Evolutionary conservation across 2,797 vertebrate genomes (phyloP).

Genomic region (Lacerta viridis): DNA sequence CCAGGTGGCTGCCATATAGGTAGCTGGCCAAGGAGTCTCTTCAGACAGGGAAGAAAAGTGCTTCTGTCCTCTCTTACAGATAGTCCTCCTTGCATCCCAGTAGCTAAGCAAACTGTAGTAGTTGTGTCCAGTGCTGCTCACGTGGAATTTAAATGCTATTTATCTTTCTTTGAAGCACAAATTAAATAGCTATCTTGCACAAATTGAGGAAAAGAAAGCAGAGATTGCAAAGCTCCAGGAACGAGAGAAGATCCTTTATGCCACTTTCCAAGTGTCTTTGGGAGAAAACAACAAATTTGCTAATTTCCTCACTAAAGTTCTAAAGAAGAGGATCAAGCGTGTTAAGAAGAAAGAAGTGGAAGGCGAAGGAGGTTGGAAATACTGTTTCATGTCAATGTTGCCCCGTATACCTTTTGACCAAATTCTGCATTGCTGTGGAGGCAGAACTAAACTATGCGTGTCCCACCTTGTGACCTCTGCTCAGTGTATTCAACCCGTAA

Average conservation of each 20-base stretch:
- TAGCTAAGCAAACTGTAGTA: no score
- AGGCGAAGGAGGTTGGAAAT: constrained; percentile 75
- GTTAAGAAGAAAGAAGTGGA: constrained; percentile 80
- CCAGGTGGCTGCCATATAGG: not conserved
- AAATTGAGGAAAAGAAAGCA: constrained; percentile 84
- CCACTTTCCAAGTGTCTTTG: constrained; percentile 84
- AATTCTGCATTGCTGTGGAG: not conserved
- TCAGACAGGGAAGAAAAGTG: not conserved
- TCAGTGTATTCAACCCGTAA: not conserved
- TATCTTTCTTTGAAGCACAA: constrained; percentile 78
- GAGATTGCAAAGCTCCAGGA: constrained; percentile 87
- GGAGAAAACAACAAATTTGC: constrained; percentile 89
- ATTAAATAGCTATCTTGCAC: constrained; percentile 81
- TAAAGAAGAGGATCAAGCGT: constrained; percentile 87
- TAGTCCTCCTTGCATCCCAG: no score
- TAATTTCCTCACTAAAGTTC: constrained; percentile 87
- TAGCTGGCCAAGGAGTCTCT: not conserved
- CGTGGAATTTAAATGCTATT: not conserved
- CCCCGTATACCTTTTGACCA: not conserved
- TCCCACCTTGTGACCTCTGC: not conserved
- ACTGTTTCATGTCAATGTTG: not conserved
- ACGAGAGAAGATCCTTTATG: constrained; percentile 80
- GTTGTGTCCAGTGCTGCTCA: no score
- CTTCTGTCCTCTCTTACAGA: not conserved
- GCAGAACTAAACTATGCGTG: not conserved